Evolutionary conservation across 2,113 vertebrate species (phyloP), one percentile per base, ranked within the genome.

Genomic region (Colossoma macropomum): DNA sequence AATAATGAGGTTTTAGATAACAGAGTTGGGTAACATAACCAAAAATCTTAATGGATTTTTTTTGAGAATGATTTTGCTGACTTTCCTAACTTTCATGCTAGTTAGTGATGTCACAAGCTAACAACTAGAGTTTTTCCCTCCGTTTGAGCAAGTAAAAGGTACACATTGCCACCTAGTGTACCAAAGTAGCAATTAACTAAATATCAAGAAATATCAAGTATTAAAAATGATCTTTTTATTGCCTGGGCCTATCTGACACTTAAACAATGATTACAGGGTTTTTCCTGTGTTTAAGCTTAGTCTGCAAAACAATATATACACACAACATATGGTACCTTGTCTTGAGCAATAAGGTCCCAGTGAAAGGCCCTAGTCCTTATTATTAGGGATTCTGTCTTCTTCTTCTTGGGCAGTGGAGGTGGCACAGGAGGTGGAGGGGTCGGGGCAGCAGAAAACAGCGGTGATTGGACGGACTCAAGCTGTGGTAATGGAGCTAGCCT

Each of bases 321-420:
- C 12, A 23, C 60, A 70, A 21, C 2, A 50, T 19, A 6, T 84
- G 19, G 84, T 86, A 94, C 94, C 95, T 93, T 95, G 4, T 94
- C 92, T 0, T 75, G 78, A n/a, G 88, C 25, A 52, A 95, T 50
- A 1, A 88, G 1, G 16, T 94, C 94, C 96, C 96, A 95, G 84
- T 92, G 94, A 77, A 96, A 96, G 45, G 91, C 91, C 86, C 94
- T 96, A 60, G 93, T 96, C 74, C 75, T 91, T 19, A 62, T 77
- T 28, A 87, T 80, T 0, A 0, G 28, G 3, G 0, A 48, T 7
- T 23, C 28, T 16, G 4, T 34, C 2, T 19, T 63, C 3, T 1
- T 0, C 15, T 75, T 90, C 9, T 72, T 0, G 25, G 84, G 85
- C 1, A 91, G 17, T 21, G 86, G 90, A 71, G 92, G 91, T 0